Evolutionary conservation across 2,797 vertebrate genomes (phyloP).

Genomic region (Huso huso): DNA sequence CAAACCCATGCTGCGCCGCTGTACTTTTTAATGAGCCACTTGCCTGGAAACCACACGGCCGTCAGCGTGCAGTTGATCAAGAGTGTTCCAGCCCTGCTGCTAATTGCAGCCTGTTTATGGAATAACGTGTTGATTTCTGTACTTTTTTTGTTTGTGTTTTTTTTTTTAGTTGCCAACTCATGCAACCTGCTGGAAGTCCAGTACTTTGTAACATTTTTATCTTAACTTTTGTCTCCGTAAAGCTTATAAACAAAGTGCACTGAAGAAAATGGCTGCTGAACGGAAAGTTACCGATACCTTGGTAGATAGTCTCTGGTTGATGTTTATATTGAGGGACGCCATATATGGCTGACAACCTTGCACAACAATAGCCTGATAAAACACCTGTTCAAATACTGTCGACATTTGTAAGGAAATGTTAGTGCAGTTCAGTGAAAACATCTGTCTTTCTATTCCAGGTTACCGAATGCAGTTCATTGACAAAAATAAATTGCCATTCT

Average conservation of each 20-base stretch:
- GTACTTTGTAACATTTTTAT: neutral
- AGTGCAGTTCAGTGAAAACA: neutral
- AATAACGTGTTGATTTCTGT: neutral
- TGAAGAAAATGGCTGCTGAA: too few relatives aligned
- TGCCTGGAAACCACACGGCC: neutral
- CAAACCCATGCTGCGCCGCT: neutral
- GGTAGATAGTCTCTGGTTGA: too few relatives aligned
- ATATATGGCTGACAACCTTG: too few relatives aligned
- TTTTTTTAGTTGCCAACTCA: neutral
- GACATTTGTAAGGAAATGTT: neutral
- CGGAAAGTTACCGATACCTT: too few relatives aligned
- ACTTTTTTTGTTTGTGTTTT: neutral
- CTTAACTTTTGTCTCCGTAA: constrained; percentile 1
- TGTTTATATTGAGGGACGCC: too few relatives aligned
- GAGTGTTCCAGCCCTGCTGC: neutral
- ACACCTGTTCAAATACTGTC: too few relatives aligned
- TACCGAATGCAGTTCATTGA: constrained; percentile 29
- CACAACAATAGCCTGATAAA: too few relatives aligned
- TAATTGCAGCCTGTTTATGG: neutral
- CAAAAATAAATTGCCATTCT: constrained; percentile 36
- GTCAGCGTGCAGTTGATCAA: neutral
- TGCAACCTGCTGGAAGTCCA: neutral
- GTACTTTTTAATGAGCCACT: constrained; percentile 1
- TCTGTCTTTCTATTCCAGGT: neutral
- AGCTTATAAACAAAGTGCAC: neutral